A percentile compares a stretch with the other conserved stretches of the same genome.
These are phyloP conservation scores for Geopemphigus sp. DNA, from an alignment of 1,140 invertebrate species.

Conservation along the genomic window DNA sequence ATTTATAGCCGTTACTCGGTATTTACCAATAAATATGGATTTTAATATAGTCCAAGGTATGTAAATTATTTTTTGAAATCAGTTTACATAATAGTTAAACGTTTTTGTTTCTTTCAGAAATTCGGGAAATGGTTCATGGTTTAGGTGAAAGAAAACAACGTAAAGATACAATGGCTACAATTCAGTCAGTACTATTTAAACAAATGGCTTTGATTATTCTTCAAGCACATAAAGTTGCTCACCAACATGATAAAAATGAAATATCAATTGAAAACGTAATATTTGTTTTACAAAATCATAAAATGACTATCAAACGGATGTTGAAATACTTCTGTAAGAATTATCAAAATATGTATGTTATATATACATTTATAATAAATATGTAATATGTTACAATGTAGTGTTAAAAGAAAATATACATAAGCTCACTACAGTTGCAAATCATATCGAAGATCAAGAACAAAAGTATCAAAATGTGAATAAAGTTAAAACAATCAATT, in stretches of 20 bases:
- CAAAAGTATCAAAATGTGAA: background rate
- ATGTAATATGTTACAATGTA: background rate
- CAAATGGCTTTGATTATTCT: background rate
- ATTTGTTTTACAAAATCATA: background rate
- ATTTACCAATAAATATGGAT: background rate
- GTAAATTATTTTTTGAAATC: background rate
- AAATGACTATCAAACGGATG: background rate
- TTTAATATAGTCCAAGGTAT: background rate
- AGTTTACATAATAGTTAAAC: background rate
- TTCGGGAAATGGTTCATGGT: slow-evolving; percentile 10
- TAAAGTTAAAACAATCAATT: background rate
- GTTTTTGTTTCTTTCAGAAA: background rate
- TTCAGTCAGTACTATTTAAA: slow-evolving; percentile 5
- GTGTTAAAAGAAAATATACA: slow-evolving; percentile 1
- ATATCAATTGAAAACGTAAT: background rate
- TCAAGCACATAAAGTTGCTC: background rate
- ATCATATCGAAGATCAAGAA: background rate
- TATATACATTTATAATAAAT: background rate
- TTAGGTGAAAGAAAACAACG: slow-evolving; percentile 7
- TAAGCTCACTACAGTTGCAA: background rate
- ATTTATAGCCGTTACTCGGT: too few relatives aligned
- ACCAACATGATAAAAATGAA: background rate
- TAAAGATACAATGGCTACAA: background rate
- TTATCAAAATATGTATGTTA: background rate
- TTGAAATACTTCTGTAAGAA: background rate